Base-by-base conservation (phyloP, 2,888 invertebrate genomes). In the Anoplius nigerrimus region DNA sequence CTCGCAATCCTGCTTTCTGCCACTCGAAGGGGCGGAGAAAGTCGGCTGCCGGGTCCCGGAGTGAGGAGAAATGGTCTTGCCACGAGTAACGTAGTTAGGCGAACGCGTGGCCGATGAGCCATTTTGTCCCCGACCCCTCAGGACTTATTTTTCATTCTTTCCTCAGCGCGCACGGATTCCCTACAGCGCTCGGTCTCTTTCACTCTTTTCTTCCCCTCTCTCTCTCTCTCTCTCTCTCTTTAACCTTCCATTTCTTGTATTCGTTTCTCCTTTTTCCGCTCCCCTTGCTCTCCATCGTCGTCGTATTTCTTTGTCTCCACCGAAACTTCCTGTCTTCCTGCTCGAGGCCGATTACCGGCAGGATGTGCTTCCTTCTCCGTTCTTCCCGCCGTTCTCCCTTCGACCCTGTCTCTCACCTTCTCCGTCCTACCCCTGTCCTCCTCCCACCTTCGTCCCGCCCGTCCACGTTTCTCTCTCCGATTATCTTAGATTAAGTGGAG, bases 41-140 rank as follows among this genome's bases (percentile, higher is more conserved):
- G 67, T 56, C 66, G 66, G 24, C 45, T 62, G 65, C 66, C 22
- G 70, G n/a, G 55, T 54, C 57, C 53, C 58, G 68, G 59, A 78
- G 71, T 65, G 72, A 71, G 71, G 74, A 84, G 78, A 86, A 86
- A 86, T 83, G 75, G 79, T 78, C 80, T 72, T 74, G 79, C 81
- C 77, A 78, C 79, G 78, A 80, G 78, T 84, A 86, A 87, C 82
- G 76, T 71, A 82, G 86, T 87, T 87, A 84, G 78, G 76, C 78
- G 83, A 85, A 81, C 82, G 84, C 79, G 82, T 78, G 81, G 80
- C 79, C 86, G 85, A 87, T 87, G 86, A 87, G 85, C 86, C 85
- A 82, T 86, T 84, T 85, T 82, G 81, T 81, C 80, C 73, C 75
- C 79, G 78, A 82, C 80, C 80, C 81, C 75, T 78, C 71, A 65